Conservation (phyloP, 2,888 invertebrate genomes). For the Mythimna albipuncta region DNA sequence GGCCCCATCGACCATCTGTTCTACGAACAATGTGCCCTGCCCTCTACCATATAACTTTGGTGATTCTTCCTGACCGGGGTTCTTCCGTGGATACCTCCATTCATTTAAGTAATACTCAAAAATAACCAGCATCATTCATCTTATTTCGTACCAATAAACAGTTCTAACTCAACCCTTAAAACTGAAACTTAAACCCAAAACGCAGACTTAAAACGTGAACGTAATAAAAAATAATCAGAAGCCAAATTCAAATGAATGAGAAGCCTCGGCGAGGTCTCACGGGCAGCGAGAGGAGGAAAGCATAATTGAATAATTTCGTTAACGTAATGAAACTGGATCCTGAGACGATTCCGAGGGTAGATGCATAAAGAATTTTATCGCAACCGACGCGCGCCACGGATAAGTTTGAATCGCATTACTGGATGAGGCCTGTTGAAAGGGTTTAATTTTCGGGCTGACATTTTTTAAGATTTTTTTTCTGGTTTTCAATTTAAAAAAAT, state of each 20-base stretch:
- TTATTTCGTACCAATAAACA: neutral
- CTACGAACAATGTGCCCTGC: too few species aligned
- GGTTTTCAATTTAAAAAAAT: too few species aligned
- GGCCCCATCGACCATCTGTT: too few species aligned
- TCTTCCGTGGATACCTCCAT: too few species aligned
- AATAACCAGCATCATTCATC: neutral
- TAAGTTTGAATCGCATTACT: slow-evolving; percentile 43
- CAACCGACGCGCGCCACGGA: slow-evolving; percentile 57
- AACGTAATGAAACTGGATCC: slow-evolving; percentile 87
- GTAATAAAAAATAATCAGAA: slow-evolving; percentile 64
- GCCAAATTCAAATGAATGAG: slow-evolving; percentile 61
- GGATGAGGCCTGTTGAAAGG: slow-evolving; percentile 53
- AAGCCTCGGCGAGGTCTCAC: slow-evolving; percentile 47
- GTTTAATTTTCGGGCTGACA: neutral
- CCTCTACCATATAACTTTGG: too few species aligned
- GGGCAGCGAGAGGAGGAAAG: slow-evolving; percentile 57
- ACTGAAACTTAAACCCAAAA: slow-evolving; percentile 28
- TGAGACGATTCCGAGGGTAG: slow-evolving; percentile 80
- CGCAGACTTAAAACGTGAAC: slow-evolving; percentile 45
- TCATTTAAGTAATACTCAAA: too few species aligned
- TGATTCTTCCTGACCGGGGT: too few species aligned
- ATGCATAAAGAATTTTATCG: slow-evolving; percentile 86
- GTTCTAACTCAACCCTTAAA: slow-evolving; percentile 32
- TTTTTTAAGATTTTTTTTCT: neutral
- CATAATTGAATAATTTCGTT: slow-evolving; percentile 88